phyloP scores from a whole-genome alignment of 2,888 invertebrate species.

The Scrobipalpa atriplicella region DNA sequence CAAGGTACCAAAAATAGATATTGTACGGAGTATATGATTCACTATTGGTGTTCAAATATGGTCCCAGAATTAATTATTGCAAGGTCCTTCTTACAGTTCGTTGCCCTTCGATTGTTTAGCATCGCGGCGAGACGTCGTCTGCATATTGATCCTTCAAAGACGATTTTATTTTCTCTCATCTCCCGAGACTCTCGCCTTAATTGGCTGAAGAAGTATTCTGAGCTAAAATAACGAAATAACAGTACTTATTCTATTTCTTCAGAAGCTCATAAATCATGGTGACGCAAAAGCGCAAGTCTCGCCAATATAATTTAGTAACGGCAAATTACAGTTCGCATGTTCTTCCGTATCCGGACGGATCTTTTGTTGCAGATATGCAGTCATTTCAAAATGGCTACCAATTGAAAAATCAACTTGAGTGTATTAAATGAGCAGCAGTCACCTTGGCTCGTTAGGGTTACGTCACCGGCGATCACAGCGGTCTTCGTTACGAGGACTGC shows the following conservation, averaged over 20 bases:
- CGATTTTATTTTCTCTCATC: slow-evolving; percentile 33
- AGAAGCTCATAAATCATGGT: neutral
- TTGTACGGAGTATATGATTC: slow-evolving; percentile 57
- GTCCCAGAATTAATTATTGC: slow-evolving; percentile 61
- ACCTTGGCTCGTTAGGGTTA: slow-evolving; percentile 55
- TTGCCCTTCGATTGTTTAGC: slow-evolving; percentile 72
- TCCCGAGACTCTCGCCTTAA: neutral
- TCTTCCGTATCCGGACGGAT: slow-evolving; percentile 27
- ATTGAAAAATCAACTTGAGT: slow-evolving; percentile 37
- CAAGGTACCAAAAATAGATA: slow-evolving; percentile 51
- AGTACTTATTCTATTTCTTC: neutral
- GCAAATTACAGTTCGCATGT: neutral
- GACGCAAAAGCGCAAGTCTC: neutral
- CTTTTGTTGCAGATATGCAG: slow-evolving; percentile 11
- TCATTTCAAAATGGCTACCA: slow-evolving; percentile 9
- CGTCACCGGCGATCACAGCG: slow-evolving; percentile 50
- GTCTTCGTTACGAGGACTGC: slow-evolving; percentile 54
- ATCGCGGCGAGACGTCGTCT: slow-evolving; percentile 62
- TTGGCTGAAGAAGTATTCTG: neutral
- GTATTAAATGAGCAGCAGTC: slow-evolving; percentile 44
- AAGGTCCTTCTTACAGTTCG: slow-evolving; percentile 72
- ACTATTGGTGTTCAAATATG: slow-evolving; percentile 56
- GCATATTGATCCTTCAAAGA: slow-evolving; percentile 62
- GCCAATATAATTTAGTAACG: neutral
- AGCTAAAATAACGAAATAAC: neutral